Percentiles rank a stretch among this genome's conserved stretches.
These are phyloP conservation scores for Passer domesticus DNA, from an alignment of 2,113 vertebrate genomes.

Conservation along the genomic window DNA sequence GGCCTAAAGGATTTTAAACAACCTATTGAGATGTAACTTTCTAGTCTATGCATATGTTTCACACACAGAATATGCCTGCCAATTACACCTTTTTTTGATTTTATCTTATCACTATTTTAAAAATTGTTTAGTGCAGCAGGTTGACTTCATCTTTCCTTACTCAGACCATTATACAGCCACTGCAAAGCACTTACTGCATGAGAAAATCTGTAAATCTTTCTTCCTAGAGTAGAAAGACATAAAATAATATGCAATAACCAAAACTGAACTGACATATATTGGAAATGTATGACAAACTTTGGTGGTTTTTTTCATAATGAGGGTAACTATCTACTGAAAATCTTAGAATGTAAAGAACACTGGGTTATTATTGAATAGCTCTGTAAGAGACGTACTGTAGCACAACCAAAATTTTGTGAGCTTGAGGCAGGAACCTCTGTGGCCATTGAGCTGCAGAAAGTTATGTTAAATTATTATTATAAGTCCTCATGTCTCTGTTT, in stretches of 20 bases:
- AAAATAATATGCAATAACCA: not conserved
- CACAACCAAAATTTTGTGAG: not conserved
- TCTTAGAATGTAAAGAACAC: not conserved
- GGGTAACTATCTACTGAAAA: not conserved
- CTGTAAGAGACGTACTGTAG: rapidly evolving
- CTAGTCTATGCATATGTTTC: not conserved
- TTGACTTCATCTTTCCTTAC: not conserved
- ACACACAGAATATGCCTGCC: not conserved
- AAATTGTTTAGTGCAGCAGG: not conserved
- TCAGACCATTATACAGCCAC: not conserved
- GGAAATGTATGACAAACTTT: not conserved
- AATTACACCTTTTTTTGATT: not conserved
- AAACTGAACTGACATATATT: not conserved
- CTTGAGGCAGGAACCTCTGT: not conserved
- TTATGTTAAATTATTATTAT: not conserved
- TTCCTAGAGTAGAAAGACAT: not conserved
- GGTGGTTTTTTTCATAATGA: not conserved
- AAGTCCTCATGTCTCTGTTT: not conserved
- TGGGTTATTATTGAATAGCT: not conserved
- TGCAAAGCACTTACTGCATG: not conserved
- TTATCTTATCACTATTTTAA: not conserved
- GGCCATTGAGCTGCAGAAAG: not conserved
- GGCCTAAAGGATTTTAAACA: not conserved
- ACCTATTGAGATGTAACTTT: not conserved
- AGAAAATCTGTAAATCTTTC: not conserved